Evolutionary conservation across 2,888 invertebrate genomes (phyloP), one percentile per base, ranked within the genome.

Genomic region (Saturnia pavonia): DNA sequence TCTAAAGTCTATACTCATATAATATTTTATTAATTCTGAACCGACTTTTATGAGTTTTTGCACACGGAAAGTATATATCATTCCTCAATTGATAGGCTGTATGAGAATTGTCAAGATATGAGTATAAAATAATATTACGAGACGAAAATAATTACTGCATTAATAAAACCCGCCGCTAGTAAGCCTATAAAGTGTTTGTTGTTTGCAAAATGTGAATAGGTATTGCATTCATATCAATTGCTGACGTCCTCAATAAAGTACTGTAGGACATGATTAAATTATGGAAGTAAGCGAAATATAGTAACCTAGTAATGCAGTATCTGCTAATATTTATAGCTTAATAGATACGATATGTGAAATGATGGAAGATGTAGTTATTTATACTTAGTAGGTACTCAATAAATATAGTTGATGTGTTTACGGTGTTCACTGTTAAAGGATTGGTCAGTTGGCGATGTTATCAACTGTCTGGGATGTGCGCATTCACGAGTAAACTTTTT

Each of bases 381-480:
- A 60, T 60, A 60, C 25, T 60, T 19, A 14, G 27, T 60, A 60
- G 57, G 27, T 60, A 60, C 25, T 60, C 57, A 27, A 27, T 60
- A 60, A 60, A 60, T 60, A 60, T 27, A 14, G 57, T 34, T 34
- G 34, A 34, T 34, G 57, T 54, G 57, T 60, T 60, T 60, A 60
- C 57, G 11, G 6, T 27, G 14, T 25, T 25, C 57, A 60, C 27
- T 60, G 27, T 60, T 25, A 27, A 60, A 60, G 57, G 57, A 60
- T 60, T 60, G 57, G 57, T 60, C 57, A 27, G 57, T 60, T 60
- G 57, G 25, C 27, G 57, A 27, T 60, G 57, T 60, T 60, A 60
- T 60, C 57, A 27, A 14, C 9, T 4, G 57, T 27, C 19, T 27
- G 12, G 57, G 57, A 27, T 27, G 57, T 60, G 14, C 14, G 25